Conservation (phyloP, 2,888 invertebrate species). For the Ernsta delagoae region DNA sequence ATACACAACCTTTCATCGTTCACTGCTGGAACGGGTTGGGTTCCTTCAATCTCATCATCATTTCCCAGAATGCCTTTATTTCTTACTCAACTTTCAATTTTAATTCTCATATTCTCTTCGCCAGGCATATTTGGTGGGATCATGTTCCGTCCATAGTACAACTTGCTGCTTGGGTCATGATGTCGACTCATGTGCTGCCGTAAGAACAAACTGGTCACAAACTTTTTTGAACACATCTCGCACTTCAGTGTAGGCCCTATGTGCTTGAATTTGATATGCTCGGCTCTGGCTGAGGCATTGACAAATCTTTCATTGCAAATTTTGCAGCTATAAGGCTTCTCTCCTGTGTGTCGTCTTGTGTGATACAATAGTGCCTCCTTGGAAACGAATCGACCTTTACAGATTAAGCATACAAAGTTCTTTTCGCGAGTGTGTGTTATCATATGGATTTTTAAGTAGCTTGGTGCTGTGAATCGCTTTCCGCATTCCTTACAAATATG, state of each 20-base stretch:
- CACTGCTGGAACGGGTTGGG: too few species aligned
- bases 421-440: constrained; percentile 74
- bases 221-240: constrained; percentile 69
- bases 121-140: constrained; percentile 62
- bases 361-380: constrained; percentile 76
- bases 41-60: too few species aligned
- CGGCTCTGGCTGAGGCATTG: constrained; percentile 74
- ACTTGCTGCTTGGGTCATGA: constrained; percentile 68
- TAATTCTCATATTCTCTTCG: constrained; percentile 59
- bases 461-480: constrained; percentile 76
- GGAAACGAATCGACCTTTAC: constrained; percentile 67
- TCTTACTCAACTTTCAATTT: constrained; percentile 15
- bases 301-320: constrained; percentile 71
- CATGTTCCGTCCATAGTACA: constrained; percentile 60
- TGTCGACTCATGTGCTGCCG: constrained; percentile 70
- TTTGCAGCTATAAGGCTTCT: constrained; percentile 72
- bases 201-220: constrained; percentile 71
- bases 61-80: background rate
- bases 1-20: too few species aligned
- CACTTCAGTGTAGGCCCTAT: constrained; percentile 70
- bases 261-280: constrained; percentile 76
- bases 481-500: constrained; percentile 69
- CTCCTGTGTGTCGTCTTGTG: constrained; percentile 73
- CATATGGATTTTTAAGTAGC: constrained; percentile 71
- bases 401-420: constrained; percentile 70